Evolutionary conservation across 2,888 invertebrate genomes (phyloP).

Genomic region (Chalcosyrphus nemorum): DNA sequence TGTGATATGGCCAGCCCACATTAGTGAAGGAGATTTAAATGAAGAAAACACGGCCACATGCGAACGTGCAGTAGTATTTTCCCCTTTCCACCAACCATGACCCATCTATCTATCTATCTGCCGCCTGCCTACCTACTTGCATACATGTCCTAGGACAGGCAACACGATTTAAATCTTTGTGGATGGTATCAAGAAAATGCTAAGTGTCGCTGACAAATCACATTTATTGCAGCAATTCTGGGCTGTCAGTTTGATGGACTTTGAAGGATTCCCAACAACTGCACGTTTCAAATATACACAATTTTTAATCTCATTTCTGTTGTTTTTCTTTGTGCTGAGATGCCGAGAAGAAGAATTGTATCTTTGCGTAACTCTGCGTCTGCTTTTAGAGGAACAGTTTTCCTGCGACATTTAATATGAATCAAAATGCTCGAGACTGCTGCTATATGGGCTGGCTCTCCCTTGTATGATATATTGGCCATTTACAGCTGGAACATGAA

Average conservation of each 20-base stretch:
- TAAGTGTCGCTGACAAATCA: constrained; percentile 73
- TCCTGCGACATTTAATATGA: constrained; percentile 43
- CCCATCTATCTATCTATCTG: constrained; percentile 45
- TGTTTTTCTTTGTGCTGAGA: constrained; percentile 36
- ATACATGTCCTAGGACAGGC: constrained; percentile 65
- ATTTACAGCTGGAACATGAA: constrained; percentile 59
- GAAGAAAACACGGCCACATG: constrained; percentile 45
- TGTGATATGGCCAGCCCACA: constrained; percentile 58
- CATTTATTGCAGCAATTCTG: constrained; percentile 73
- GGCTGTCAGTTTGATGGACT: constrained; percentile 73
- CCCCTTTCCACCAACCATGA: constrained; percentile 19
- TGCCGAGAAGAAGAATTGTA: constrained; percentile 21
- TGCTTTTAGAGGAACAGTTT: constrained; percentile 46
- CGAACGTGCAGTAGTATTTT: constrained; percentile 24
- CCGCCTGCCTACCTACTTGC: constrained; percentile 54
- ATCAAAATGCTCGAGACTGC: constrained; percentile 24
- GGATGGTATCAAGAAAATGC: constrained; percentile 69
- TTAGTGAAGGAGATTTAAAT: constrained; percentile 49
- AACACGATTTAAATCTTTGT: constrained; percentile 73
- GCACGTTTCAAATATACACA: constrained; percentile 71
- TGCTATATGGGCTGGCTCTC: constrained; percentile 13
- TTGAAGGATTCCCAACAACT: constrained; percentile 74
- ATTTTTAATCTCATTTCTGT: constrained; percentile 70
- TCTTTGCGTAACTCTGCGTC: constrained; percentile 64
- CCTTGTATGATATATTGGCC: constrained; percentile 49